Percentiles rank a stretch among this genome's conserved stretches.
phyloP scores from a whole-genome alignment of 2,888 invertebrate genomes.

The Trachelus troglodyta region DNA sequence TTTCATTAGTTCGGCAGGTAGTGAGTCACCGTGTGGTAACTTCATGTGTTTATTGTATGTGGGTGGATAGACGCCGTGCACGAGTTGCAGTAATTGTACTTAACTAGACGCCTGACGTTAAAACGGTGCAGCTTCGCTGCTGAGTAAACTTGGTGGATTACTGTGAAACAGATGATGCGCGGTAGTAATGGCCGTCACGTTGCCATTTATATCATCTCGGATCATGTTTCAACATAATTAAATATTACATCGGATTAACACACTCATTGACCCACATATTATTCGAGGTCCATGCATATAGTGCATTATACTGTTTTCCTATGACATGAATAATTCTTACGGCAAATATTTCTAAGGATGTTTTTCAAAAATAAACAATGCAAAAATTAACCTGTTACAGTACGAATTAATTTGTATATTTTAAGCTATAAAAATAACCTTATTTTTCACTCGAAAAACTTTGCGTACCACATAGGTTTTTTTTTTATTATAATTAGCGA shows the following conservation, averaged over 20 bases:
- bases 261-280: neutral
- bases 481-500: too few relatives aligned
- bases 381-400: too few relatives aligned
- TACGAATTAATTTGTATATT: too few relatives aligned
- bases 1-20: conserved; percentile 42
- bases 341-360: neutral
- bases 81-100: conserved; percentile 54
- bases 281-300: neutral
- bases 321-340: neutral
- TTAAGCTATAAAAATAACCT: too few relatives aligned
- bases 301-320: neutral
- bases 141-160: conserved; percentile 48
- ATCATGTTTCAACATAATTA: neutral
- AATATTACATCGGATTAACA: neutral
- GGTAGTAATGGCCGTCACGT: neutral
- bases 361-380: neutral
- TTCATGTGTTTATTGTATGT: neutral
- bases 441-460: too few relatives aligned
- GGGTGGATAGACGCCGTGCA: conserved; percentile 15
- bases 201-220: neutral
- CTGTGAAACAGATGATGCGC: neutral
- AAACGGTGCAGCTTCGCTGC: conserved; percentile 49
- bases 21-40: conserved; percentile 45
- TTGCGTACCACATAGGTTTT: too few relatives aligned
- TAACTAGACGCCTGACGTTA: conserved; percentile 54